phyloP scores from a whole-genome alignment of 2,113 vertebrate species.

The Bufo bufo region DNA sequence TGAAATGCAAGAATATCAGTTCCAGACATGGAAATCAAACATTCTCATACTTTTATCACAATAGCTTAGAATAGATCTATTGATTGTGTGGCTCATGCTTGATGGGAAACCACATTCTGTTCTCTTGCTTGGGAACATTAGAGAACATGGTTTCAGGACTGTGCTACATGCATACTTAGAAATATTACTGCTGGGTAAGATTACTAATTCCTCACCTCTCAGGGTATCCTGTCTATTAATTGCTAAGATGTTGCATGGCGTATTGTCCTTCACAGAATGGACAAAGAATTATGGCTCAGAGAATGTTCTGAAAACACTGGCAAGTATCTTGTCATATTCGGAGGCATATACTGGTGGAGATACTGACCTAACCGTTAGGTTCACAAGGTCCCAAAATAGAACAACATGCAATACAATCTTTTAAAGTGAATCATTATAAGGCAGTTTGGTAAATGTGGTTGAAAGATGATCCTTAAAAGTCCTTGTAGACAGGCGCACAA shows the following conservation, averaged over 20 bases:
- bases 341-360: not conserved
- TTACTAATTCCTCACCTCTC: not conserved
- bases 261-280: not conserved
- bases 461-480: slow-evolving; percentile 17
- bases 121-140: not conserved
- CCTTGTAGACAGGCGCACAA: slow-evolving; percentile 9
- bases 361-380: not conserved
- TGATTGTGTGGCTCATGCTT: not conserved
- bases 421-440: not conserved
- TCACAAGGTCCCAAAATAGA: not conserved
- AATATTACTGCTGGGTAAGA: not conserved
- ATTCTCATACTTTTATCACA: not conserved
- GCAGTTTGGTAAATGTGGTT: slow-evolving; percentile 10
- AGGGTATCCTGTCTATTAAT: not conserved
- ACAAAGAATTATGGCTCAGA: not conserved
- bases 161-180: not conserved
- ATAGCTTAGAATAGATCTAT: not conserved
- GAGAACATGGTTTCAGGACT: not conserved
- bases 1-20: not conserved
- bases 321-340: not conserved
- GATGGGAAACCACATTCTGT: not conserved
- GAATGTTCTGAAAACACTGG: not conserved
- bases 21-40: not conserved
- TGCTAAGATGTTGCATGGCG: not conserved
- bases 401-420: not conserved